phyloP scores from a whole-genome alignment of 1,140 invertebrate species.

The Drosophila repletoides region DNA sequence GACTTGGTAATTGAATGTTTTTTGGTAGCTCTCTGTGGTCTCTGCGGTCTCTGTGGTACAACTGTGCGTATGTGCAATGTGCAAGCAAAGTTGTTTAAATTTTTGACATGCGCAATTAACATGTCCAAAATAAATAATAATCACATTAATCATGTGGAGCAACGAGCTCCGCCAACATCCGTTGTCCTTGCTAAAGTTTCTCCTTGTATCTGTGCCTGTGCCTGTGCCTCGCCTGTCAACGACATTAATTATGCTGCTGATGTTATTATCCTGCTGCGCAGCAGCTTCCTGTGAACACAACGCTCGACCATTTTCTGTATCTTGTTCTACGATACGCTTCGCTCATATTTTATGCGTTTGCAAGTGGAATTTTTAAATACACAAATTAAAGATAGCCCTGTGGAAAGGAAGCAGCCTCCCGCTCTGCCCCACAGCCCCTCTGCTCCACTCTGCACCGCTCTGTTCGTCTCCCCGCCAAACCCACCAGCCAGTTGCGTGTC shows the following conservation, averaged over 20 bases:
- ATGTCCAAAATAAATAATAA: constrained; percentile 71
- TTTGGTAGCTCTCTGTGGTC: background rate
- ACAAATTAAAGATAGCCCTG: constrained; percentile 23
- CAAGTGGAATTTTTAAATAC: constrained; percentile 37
- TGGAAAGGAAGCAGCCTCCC: background rate
- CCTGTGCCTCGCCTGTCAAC: constrained; percentile 51
- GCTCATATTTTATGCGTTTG: constrained; percentile 60
- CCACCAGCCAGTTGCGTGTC: constrained; percentile 26
- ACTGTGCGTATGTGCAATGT: constrained; percentile 70
- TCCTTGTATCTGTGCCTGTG: constrained; percentile 7
- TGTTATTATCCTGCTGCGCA: constrained; percentile 47
- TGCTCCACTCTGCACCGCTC: background rate
- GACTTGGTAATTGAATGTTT: constrained; percentile 62
- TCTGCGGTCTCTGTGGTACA: background rate
- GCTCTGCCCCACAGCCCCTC: background rate
- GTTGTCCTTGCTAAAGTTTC: background rate
- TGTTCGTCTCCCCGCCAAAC: too few relatives aligned
- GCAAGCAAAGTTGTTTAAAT: constrained; percentile 49
- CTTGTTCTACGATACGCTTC: constrained; percentile 23
- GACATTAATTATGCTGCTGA: constrained; percentile 59
- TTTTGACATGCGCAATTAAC: constrained; percentile 60
- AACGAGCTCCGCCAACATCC: too few relatives aligned
- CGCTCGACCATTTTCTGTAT: background rate
- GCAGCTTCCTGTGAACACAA: constrained; percentile 1
- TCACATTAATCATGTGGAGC: constrained; percentile 58